Conservation (phyloP, 2,113 vertebrate genomes). For the Epinephelus cyanopodus region DNA sequence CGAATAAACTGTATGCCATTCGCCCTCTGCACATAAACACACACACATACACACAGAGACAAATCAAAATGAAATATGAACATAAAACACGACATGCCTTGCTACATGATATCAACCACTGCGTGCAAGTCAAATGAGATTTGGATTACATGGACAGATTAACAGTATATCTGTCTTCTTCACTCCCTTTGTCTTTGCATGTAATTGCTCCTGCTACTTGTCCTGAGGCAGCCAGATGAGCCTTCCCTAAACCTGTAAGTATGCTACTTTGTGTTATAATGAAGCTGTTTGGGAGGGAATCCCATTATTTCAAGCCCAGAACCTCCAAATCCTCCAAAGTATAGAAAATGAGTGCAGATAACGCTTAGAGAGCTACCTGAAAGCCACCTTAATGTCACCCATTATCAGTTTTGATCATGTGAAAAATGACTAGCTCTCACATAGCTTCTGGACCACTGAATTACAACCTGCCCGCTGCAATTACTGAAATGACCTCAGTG, state of each 20-base stretch:
- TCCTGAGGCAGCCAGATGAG: constrained; percentile 4
- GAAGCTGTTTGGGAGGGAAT: constrained; percentile 33
- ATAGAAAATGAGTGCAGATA: constrained; percentile 5
- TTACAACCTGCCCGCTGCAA: not conserved
- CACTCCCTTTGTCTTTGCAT: not conserved
- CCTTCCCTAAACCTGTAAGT: constrained; percentile 39
- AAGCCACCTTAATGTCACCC: not conserved
- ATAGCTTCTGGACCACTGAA: not conserved
- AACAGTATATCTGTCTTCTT: not conserved
- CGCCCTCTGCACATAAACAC: constrained; percentile 76
- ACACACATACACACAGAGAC: constrained; percentile 1
- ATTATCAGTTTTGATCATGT: not conserved
- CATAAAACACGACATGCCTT: not conserved
- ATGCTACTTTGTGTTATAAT: constrained; percentile 37
- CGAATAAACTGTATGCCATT: constrained; percentile 90
- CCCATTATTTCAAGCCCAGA: constrained; percentile 43
- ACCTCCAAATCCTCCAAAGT: not conserved
- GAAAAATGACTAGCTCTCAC: not conserved
- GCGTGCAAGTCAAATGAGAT: not conserved
- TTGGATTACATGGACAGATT: not conserved
- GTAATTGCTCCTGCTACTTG: not conserved
- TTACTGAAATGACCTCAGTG: constrained; percentile 18
- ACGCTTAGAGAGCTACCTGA: not conserved
- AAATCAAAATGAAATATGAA: not conserved
- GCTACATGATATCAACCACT: not conserved